Conservation (phyloP, 1,140 invertebrate genomes). For the Camponotus floridanus region DNA sequence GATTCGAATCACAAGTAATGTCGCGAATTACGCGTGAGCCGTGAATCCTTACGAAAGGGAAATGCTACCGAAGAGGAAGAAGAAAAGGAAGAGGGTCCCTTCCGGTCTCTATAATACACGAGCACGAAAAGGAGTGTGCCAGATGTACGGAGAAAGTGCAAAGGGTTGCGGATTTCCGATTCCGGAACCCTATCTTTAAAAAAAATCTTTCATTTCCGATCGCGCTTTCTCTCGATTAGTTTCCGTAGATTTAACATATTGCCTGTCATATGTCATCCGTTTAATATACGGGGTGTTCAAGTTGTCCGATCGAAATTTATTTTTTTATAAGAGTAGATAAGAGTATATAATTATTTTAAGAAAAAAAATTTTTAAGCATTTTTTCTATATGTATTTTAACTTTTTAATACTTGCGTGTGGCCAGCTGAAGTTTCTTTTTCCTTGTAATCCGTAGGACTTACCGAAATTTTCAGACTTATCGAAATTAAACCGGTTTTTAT, state of each 20-base stretch:
- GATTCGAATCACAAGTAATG: constrained; percentile 50
- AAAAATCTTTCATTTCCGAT: constrained; percentile 46
- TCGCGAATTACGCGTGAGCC: constrained; percentile 42
- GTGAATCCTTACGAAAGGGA: constrained; percentile 60
- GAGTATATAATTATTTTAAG: too few relatives aligned
- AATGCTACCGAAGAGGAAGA: constrained; percentile 30
- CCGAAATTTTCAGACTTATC: neutral
- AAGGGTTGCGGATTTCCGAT: constrained; percentile 74
- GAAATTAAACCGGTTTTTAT: constrained; percentile 36
- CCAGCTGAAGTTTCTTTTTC: neutral
- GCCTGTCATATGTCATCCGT: neutral
- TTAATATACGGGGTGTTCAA: neutral
- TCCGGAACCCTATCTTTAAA: constrained; percentile 56
- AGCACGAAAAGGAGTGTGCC: constrained; percentile 60
- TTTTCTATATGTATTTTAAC: neutral
- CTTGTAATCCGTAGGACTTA: constrained; percentile 8
- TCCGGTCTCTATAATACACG: constrained; percentile 49
- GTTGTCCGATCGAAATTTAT: neutral
- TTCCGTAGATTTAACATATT: constrained; percentile 3
- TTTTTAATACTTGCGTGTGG: neutral
- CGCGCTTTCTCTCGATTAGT: constrained; percentile 17
- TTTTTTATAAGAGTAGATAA: neutral
- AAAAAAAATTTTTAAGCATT: too few relatives aligned
- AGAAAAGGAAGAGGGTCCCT: constrained; percentile 63
- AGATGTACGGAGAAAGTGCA: constrained; percentile 68